Percentiles rank a stretch among this genome's conserved stretches.
These are phyloP conservation scores for Eurosta solidaginis DNA, from an alignment of 1,140 invertebrate species.

Conservation along the genomic window DNA sequence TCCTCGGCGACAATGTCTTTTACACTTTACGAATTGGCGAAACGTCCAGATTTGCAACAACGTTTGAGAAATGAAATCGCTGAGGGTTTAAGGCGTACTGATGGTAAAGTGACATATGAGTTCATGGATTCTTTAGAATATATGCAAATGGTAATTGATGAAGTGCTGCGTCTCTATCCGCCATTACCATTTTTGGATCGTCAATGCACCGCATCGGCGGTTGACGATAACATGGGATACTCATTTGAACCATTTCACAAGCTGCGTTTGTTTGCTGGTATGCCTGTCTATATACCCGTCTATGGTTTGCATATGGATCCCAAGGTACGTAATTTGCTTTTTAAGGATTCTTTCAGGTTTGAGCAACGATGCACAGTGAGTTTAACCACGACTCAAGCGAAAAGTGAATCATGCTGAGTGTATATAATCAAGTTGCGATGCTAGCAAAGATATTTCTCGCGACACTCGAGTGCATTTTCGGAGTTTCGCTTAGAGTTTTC, in stretches of 20 bases:
- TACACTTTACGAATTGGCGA: conserved; percentile 63
- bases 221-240: conserved; percentile 32
- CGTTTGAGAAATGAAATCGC: conserved; percentile 60
- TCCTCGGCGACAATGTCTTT: conserved; percentile 61
- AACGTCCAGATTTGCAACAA: conserved; percentile 59
- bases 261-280: conserved; percentile 46
- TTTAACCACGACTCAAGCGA: no score
- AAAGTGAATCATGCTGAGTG: no score
- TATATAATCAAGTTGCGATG: no score
- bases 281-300: conserved; percentile 52
- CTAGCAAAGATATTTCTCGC: no score
- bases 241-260: conserved; percentile 44
- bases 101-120: conserved; percentile 58
- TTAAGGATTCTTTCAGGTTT: not conserved
- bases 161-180: conserved; percentile 67
- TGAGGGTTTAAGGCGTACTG: conserved; percentile 51
- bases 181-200: conserved; percentile 64
- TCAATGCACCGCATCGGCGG: conserved; percentile 46
- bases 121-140: conserved; percentile 60
- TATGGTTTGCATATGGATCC: conserved; percentile 55
- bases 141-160: conserved; percentile 59
- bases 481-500: no score
- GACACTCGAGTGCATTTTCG: no score
- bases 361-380: no score
- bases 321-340: conserved; percentile 38